Conservation (phyloP, 2,113 vertebrate species). For the Carassius gibelio region DNA sequence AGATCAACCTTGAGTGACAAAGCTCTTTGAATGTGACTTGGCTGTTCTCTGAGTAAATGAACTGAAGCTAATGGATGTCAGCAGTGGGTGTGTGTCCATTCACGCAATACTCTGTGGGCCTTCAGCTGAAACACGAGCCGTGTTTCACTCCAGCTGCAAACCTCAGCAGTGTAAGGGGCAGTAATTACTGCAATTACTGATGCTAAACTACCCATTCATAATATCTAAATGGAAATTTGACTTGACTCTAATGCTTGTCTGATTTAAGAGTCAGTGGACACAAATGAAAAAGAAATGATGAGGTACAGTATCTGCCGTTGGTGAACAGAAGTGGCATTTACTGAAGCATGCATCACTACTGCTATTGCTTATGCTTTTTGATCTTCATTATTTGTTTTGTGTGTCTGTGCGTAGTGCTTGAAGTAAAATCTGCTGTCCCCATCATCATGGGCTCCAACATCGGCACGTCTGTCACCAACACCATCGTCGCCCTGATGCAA, state of each 20-base stretch:
- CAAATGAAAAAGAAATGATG: not conserved
- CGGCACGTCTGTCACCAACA: conserved; percentile 90
- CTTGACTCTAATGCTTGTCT: not conserved
- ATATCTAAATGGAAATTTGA: not conserved
- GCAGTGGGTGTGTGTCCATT: conserved; percentile 6
- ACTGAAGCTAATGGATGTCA: conserved; percentile 24
- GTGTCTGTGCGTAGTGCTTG: conserved; percentile 76
- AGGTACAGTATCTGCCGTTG: not conserved
- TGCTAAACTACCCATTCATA: not conserved
- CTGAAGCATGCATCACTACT: not conserved
- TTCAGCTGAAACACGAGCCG: not conserved
- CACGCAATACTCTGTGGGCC: not conserved
- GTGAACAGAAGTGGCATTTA: not conserved
- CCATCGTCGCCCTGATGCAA: conserved; percentile 93
- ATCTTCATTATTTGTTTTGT: not conserved
- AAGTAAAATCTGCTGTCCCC: conserved; percentile 85
- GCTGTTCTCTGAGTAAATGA: conserved; percentile 21
- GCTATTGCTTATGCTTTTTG: not conserved
- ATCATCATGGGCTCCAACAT: conserved; percentile 96
- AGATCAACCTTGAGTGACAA: not conserved
- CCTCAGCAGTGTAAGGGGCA: not conserved
- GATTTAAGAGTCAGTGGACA: not conserved
- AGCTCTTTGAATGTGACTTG: not conserved
- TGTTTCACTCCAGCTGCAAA: not conserved
- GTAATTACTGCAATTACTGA: conserved; percentile 47